phyloP scores from a whole-genome alignment of 2,797 vertebrate species.

The Tadarida brasiliensis region DNA sequence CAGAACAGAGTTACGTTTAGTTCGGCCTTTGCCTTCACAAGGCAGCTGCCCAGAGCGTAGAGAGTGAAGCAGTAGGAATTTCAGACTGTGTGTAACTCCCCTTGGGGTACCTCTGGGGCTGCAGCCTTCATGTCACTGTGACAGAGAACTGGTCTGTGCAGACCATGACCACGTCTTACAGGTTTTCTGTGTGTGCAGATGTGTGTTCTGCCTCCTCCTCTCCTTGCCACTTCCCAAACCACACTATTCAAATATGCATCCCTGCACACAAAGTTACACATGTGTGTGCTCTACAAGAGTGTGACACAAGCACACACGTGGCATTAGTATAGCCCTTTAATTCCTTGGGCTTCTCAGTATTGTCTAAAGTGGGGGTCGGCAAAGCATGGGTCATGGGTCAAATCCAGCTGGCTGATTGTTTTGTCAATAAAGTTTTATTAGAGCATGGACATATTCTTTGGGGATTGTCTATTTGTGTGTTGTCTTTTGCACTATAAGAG shows the following conservation, averaged over 20 bases:
- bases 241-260: neutral
- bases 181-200: neutral
- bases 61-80: neutral
- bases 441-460: neutral
- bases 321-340: neutral
- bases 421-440: constrained; percentile 62
- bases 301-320: neutral
- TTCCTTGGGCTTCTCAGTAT: neutral
- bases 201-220: neutral
- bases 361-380: neutral
- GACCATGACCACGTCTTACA: neutral
- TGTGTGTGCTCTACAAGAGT: no score
- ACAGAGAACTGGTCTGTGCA: neutral
- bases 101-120: constrained; percentile 25
- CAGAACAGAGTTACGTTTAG: constrained; percentile 34
- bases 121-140: neutral
- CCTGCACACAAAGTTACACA: neutral
- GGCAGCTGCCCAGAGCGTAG: constrained; percentile 65
- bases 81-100: constrained; percentile 34
- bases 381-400: neutral
- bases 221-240: neutral
- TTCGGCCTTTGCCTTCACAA: constrained; percentile 8
- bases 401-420: neutral
- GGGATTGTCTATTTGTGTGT: neutral
- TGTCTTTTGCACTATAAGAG: neutral